These are phyloP conservation scores for Poeciliopsis gracilis DNA, from an alignment of 2,797 vertebrate species.

Conservation along the genomic window DNA sequence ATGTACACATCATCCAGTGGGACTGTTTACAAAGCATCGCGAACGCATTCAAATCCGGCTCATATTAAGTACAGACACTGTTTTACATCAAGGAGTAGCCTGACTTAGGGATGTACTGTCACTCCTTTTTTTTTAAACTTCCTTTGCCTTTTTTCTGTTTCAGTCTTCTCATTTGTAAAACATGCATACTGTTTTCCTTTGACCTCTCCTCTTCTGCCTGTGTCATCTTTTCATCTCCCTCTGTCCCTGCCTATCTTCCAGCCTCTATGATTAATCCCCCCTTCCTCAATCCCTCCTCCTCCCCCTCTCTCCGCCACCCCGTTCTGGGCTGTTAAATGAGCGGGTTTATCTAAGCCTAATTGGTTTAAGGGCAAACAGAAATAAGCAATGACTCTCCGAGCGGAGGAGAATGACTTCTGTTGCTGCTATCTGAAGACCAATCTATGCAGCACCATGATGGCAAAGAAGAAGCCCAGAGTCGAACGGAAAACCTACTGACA, in stretches of 20 bases:
- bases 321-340: slow-evolving; percentile 74
- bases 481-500: slow-evolving; percentile 42
- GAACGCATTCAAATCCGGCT: slow-evolving; percentile 41
- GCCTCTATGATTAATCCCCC: slow-evolving; percentile 41
- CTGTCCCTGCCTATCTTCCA: slow-evolving; percentile 35
- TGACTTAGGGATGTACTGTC: slow-evolving; percentile 13
- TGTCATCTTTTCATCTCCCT: slow-evolving; percentile 42
- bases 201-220: slow-evolving; percentile 48
- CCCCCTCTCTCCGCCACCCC: slow-evolving; percentile 38
- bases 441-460: slow-evolving; percentile 42
- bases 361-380: slow-evolving; percentile 83
- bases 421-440: slow-evolving; percentile 68
- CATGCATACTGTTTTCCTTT: slow-evolving; percentile 40
- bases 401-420: slow-evolving; percentile 75
- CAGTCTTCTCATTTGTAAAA: slow-evolving; percentile 59
- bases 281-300: slow-evolving; percentile 12
- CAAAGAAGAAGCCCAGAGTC: slow-evolving; percentile 30
- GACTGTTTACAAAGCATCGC: slow-evolving; percentile 41
- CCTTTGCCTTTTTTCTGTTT: slow-evolving; percentile 22
- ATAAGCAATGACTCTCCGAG: slow-evolving; percentile 73
- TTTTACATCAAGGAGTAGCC: slow-evolving; percentile 21
- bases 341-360: slow-evolving; percentile 76
- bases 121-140: not conserved
- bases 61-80: slow-evolving; percentile 20
- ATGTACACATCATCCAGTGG: slow-evolving; percentile 27